Conservation (phyloP, 2,113 vertebrate genomes). For the Ptilorrhoa leucosticta region DNA sequence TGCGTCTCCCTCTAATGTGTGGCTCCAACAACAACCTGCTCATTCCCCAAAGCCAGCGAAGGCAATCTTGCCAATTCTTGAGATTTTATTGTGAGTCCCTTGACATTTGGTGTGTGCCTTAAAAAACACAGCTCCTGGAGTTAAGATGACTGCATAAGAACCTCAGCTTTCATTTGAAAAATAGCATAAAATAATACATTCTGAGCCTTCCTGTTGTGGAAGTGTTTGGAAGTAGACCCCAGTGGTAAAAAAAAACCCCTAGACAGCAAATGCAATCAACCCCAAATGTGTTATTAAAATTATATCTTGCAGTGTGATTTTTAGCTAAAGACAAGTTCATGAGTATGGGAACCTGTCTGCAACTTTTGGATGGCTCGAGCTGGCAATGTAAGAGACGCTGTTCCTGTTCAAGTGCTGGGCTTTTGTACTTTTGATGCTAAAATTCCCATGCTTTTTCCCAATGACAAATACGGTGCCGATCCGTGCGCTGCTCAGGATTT, state of each 20-base stretch:
- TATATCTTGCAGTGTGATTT: background rate
- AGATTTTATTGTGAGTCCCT: constrained; percentile 56
- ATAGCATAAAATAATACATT: constrained; percentile 23
- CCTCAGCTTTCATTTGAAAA: constrained; percentile 40
- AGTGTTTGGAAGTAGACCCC: constrained; percentile 28
- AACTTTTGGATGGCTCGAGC: constrained; percentile 27
- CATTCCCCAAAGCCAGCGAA: constrained; percentile 21
- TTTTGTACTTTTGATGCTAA: background rate
- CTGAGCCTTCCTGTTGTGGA: constrained; percentile 29
- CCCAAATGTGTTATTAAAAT: constrained; percentile 9
- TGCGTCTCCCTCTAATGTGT: constrained; percentile 56
- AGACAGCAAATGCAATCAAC: background rate
- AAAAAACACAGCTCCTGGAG: constrained; percentile 56
- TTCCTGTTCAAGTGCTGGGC: constrained; percentile 12
- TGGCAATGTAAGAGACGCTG: background rate
- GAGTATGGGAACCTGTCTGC: constrained; percentile 26
- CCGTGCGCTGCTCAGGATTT: background rate
- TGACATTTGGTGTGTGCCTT: constrained; percentile 49
- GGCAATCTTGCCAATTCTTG: constrained; percentile 34
- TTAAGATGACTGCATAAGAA: constrained; percentile 41
- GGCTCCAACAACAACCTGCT: constrained; percentile 62
- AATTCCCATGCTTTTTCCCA: constrained; percentile 14
- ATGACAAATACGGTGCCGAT: background rate
- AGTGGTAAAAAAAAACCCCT: background rate
- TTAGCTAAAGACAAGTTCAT: constrained; percentile 7